Evolutionary conservation across 2,113 vertebrate species (phyloP).

Genomic region (Acrocephalus kingi): DNA sequence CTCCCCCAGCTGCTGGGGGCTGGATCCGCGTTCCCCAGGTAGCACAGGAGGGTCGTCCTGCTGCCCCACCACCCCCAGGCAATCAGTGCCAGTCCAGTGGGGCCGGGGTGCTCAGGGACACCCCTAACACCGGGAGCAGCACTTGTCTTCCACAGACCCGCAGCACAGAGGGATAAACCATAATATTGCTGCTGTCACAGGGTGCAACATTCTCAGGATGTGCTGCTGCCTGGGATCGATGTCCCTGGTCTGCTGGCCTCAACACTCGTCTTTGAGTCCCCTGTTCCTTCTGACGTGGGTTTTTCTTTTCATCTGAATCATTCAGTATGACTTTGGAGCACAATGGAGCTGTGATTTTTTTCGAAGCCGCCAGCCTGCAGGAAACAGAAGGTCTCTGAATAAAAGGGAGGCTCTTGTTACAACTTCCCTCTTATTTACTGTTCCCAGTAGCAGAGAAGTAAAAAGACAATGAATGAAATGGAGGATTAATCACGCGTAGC

Average conservation of each 20-base stretch:
- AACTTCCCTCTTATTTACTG: conserved; percentile 64
- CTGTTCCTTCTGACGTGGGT: not conserved
- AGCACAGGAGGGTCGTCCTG: not conserved
- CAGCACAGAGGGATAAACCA: too few relatives aligned
- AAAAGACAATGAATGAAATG: conserved; percentile 44
- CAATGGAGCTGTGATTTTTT: conserved; percentile 56
- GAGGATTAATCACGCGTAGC: conserved; percentile 32
- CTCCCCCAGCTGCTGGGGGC: not conserved
- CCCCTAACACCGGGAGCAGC: not conserved
- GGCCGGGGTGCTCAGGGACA: not conserved
- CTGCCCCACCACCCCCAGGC: not conserved
- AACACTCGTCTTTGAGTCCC: not conserved
- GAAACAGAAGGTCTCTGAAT: conserved; percentile 64
- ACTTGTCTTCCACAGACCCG: not conserved
- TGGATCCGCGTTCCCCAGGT: not conserved
- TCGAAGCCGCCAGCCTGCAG: conserved; percentile 11
- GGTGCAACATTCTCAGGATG: not conserved
- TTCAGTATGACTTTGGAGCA: not conserved
- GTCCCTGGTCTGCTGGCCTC: not conserved
- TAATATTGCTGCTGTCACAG: not conserved
- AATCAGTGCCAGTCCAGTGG: not conserved
- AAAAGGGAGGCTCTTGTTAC: conserved; percentile 62
- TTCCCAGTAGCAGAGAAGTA: conserved; percentile 58
- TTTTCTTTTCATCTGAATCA: conserved; percentile 39
- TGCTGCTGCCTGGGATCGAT: not conserved